Evolutionary conservation across 2,113 vertebrate species (phyloP), one percentile per base, ranked within the genome.

Genomic region (Albula glossodonta): DNA sequence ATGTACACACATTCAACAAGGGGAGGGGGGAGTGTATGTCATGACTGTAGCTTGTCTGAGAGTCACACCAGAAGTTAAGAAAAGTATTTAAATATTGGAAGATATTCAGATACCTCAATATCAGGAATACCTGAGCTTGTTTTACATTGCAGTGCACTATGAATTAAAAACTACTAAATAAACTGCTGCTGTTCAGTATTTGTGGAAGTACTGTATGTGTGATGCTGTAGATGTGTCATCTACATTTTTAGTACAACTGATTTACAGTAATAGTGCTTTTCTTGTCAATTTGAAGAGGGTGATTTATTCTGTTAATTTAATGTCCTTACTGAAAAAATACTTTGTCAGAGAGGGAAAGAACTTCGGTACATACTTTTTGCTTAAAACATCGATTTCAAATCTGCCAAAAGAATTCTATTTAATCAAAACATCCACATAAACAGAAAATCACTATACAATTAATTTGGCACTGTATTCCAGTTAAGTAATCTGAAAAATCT

Each of bases 11-110:
- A 80, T 74, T 31, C 85, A 25, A 82, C 11, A 83, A 66, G 25
- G 22, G 70, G 74, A 74, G 85, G 79, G 81, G 86, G 50, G n/a
- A 70, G 87, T 2, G 88, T 63, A 56, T 79, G 85, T 66, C 84
- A 17, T 17, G 86, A 84, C 82, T 83, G 25, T 25, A n/a, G 19
- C 84, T 79, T 74, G 19, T 81, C 84, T 17, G 2, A 87, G 66
- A 60, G 86, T 85, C 82, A 84, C 77, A 79, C 66, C 66, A 49
- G 78, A 81, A 85, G 86, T 83, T 84, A 88, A 87, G n/a, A 78
- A 13, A 63, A 80, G 83, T 57, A 78, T 84, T 7, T 74, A 83
- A 89, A 25, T 70, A 31, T 57, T 77, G 78, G 60, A 66, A 83
- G 85, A 85, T 41, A 41, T 41, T 41, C 31, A 41, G 31, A 41